Conservation (phyloP, 2,888 invertebrate genomes). For the Athalia rosae region DNA sequence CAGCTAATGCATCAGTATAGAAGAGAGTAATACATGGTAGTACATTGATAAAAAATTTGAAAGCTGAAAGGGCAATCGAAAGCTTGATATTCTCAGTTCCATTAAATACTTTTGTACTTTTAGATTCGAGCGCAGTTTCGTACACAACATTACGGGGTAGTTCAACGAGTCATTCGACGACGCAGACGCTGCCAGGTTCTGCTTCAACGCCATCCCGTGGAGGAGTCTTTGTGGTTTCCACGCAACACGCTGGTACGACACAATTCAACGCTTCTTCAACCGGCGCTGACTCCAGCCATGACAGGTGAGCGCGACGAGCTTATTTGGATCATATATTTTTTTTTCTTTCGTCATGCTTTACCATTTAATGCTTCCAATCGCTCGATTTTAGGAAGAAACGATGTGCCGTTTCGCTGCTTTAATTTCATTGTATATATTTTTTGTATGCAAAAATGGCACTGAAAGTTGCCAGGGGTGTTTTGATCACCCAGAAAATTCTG, state of each 20-base stretch:
- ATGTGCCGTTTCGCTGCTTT: too few relatives aligned
- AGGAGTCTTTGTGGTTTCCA: slow-evolving; percentile 64
- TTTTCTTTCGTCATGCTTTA: background rate
- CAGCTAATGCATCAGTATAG: too few relatives aligned
- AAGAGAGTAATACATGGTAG: too few relatives aligned
- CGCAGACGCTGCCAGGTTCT: slow-evolving; percentile 60
- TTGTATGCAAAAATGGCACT: too few relatives aligned
- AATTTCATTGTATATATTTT: too few relatives aligned
- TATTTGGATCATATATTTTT: background rate
- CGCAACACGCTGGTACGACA: slow-evolving; percentile 58
- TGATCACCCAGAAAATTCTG: too few relatives aligned
- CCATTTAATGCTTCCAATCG: background rate
- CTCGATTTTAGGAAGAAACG: too few relatives aligned
- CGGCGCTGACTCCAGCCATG: slow-evolving; percentile 65
- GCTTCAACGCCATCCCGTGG: slow-evolving; percentile 63
- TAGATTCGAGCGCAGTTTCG: slow-evolving; percentile 69
- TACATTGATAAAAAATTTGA: background rate
- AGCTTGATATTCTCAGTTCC: slow-evolving; percentile 8
- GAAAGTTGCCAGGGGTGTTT: too few relatives aligned
- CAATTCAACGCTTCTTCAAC: slow-evolving; percentile 61
- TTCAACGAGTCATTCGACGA: slow-evolving; percentile 65
- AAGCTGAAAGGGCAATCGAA: background rate
- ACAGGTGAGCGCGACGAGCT: slow-evolving; percentile 60
- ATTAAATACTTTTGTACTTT: slow-evolving; percentile 23
- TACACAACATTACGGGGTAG: slow-evolving; percentile 67